Evolutionary conservation across 2,113 vertebrate genomes (phyloP).

Genomic region (Daubentonia madagascariensis): DNA sequence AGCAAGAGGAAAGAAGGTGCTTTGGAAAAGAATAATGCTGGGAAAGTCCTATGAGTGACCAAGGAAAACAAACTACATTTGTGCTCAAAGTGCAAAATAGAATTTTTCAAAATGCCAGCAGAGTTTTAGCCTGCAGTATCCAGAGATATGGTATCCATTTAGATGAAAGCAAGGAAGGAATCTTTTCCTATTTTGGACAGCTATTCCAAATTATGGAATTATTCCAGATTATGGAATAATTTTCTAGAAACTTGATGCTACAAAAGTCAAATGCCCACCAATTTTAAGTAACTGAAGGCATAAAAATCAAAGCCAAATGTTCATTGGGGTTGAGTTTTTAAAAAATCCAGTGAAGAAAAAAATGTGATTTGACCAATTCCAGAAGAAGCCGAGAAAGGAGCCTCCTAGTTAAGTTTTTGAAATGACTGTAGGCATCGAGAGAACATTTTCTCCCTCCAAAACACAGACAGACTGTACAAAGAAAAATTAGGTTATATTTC

Average conservation of each 20-base stretch:
- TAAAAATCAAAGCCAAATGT: slow-evolving; percentile 26
- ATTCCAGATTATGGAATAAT: slow-evolving; percentile 19
- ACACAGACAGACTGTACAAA: not conserved
- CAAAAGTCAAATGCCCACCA: slow-evolving; percentile 27
- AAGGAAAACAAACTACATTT: slow-evolving; percentile 7
- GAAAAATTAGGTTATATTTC: not conserved
- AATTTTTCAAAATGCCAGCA: not conserved
- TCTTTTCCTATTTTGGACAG: not conserved
- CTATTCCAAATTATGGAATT: not conserved
- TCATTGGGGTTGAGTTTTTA: not conserved
- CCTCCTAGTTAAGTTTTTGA: not conserved
- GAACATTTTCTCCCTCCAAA: not conserved
- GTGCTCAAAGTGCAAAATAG: slow-evolving; percentile 7
- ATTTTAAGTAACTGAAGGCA: slow-evolving; percentile 44
- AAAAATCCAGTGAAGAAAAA: slow-evolving; percentile 28
- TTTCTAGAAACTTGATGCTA: slow-evolving; percentile 40
- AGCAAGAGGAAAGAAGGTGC: slow-evolving; percentile 48
- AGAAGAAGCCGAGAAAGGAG: slow-evolving; percentile 10
- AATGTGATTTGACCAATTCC: slow-evolving; percentile 17
- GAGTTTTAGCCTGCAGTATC: not conserved
- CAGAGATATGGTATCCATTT: slow-evolving; percentile 11
- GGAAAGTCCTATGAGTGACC: slow-evolving; percentile 24
- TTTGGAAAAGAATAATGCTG: slow-evolving; percentile 44
- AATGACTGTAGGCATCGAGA: not conserved
- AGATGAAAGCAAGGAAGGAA: slow-evolving; percentile 32